Base-by-base conservation (phyloP, 2,113 vertebrate genomes). In the Carassius auratus region DNA sequence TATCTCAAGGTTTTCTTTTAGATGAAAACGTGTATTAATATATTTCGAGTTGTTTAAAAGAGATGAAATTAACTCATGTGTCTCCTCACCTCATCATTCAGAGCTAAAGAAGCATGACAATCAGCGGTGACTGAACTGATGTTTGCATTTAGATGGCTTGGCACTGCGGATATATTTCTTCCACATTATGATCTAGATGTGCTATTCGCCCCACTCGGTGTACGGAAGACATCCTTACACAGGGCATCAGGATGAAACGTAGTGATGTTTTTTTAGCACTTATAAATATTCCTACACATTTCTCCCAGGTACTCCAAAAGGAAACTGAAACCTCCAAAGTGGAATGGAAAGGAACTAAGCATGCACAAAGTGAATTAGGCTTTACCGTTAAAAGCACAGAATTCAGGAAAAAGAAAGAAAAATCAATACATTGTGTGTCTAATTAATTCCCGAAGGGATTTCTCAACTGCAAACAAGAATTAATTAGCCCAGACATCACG, bases 211-310 rank as follows among this genome's bases (percentile, higher is more conserved):
- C 10, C 21, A 73, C 26, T 82, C 30, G 4, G 71, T 10, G 6
- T 30, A 83, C 4, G n/a, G n/a, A 76, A 81, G 69, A 81, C 42
- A 76, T 71, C 69, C 64, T 84, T 84, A 68, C 64, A 83, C 86
- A 50, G 61, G 21, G 78, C 23, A 86, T 77, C 26, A 87, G 79
- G 81, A 87, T 62, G 62, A 86, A 79, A 42, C 45, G 19, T n/a
- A 85, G 75, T 52, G 36, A 55, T 52, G 59, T 62, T 61, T 62
- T 61, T 55, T 79, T 55, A 36, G 77, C 42, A 64, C 69, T 79
- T 62, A 89, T 88, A 81, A 87, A 86, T 87, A 85, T 83, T 87
- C 38, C 73, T 84, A 38, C 66, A n/a, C 76, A 21, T 73, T 75
- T 83, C 71, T 85, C 57, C 64, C n/a, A 69, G 82, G 57, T 68